Percentiles rank a stretch among this genome's conserved stretches.
Conservation (phyloP, 2,113 vertebrate genomes). For the Vombatus ursinus region DNA sequence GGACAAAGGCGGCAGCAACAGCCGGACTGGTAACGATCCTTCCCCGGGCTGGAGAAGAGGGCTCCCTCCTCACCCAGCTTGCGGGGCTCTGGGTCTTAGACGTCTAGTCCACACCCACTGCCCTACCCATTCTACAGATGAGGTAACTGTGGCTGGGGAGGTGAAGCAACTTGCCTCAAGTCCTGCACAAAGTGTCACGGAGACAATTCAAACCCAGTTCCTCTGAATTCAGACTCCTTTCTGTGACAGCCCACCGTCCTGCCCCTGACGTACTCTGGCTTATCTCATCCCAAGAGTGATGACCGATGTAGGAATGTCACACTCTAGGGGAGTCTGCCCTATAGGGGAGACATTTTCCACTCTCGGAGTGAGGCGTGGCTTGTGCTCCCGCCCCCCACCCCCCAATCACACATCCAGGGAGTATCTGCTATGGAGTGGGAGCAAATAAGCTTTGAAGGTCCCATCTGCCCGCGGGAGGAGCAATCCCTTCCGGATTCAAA, state of each 20-base stretch:
- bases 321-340: neutral
- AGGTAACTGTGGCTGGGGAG: neutral
- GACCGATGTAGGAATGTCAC: neutral
- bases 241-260: neutral
- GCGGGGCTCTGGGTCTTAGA: neutral
- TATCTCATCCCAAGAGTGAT: neutral
- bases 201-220: neutral
- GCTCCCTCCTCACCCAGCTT: neutral
- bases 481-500: neutral
- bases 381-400: neutral
- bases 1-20: neutral
- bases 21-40: neutral
- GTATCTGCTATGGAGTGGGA: neutral
- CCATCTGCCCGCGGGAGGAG: neutral
- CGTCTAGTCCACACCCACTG: neutral
- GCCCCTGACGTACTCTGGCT: neutral
- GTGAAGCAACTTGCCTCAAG: neutral
- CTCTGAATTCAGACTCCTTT: neutral
- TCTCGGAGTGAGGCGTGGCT: neutral
- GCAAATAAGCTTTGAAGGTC: neutral
- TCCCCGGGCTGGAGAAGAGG: neutral
- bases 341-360: neutral
- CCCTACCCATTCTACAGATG: neutral
- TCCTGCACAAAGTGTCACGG: neutral
- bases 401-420: neutral